Conservation (phyloP, 2,888 invertebrate species). For the Lepetodrilus schrolli region DNA sequence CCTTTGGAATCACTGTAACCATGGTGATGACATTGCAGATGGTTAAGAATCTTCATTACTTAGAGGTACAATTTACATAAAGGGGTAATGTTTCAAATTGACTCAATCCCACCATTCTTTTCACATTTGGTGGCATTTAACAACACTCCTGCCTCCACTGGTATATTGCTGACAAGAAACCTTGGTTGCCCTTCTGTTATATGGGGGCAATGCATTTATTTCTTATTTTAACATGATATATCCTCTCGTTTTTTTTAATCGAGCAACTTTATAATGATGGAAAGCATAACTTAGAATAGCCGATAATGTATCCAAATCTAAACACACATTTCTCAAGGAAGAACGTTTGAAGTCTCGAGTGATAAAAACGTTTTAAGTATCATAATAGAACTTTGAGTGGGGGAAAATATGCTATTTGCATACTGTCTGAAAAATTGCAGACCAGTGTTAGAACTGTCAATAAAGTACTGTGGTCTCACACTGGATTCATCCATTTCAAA, state of each 20-base stretch:
- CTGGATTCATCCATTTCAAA: conserved; percentile 6
- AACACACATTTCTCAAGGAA: conserved; percentile 3
- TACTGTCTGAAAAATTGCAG: not conserved
- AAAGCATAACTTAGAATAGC: too few relatives aligned
- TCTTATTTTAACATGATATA: too few relatives aligned
- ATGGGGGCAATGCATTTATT: too few relatives aligned
- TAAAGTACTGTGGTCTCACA: not conserved
- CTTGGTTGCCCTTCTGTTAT: too few relatives aligned
- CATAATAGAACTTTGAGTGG: conserved; percentile 1
- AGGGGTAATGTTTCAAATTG: conserved; percentile 28
- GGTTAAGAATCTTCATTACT: conserved; percentile 26
- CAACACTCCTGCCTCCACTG: too few relatives aligned
- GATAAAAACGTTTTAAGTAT: conserved; percentile 7
- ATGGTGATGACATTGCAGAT: conserved; percentile 19
- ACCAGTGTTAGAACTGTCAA: conserved; percentile 1
- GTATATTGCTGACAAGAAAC: too few relatives aligned
- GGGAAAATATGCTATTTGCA: conserved; percentile 14
- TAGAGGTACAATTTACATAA: conserved; percentile 32
- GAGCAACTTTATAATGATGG: too few relatives aligned
- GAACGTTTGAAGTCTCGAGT: not conserved
- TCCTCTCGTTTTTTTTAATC: too few relatives aligned
- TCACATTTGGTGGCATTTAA: conserved; percentile 3
- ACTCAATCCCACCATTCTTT: conserved; percentile 2
- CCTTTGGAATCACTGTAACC: conserved; percentile 5
- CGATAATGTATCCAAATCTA: conserved; percentile 9